Base-by-base conservation (phyloP, 2,888 invertebrate species). In the Pachymerium ferrugineum region DNA sequence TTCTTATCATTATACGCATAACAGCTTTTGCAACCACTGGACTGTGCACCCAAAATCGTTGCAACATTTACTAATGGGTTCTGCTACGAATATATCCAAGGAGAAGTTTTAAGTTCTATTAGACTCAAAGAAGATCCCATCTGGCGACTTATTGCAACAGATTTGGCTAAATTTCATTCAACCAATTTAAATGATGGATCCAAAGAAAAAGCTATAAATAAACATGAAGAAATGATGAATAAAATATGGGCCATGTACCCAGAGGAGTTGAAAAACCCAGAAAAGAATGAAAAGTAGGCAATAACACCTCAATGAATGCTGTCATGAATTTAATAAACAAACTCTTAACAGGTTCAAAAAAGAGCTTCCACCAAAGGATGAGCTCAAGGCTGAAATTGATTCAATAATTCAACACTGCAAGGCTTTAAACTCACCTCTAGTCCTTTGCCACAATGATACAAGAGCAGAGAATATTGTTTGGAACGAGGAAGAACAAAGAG, bases 391-490 rank as follows among this genome's bases (percentile, higher is more conserved):
- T 3, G 71, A 71, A 22, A 38, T 71, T 19, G 38, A 19, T 12
- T 22, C 35, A 10, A 19, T 38, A 3, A 3, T 35, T 19, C 19
- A 19, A 10, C 22, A 33, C 8, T 33, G 28, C 8, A 33, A 38
- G 25, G 38, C 33, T 14, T 28, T 38, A 33, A 38, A 71, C 35
- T 71, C 71, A 12, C 71, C 71, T 3, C 22, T 35, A n/a, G 71
- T 71, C 12, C 25, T 71, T 3, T 33, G 35, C 19, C 71, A 71
- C 25, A 71, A 33, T 38, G 71, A 71, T 25, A 71, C 38, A 1
- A 33, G 71, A 38, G 35, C 33, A 35, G 71, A 71, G 35, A 71
- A 71, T 14, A 71, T 71, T 38, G 35, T 71, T 38, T 71, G 35
- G 19, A 33, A 71, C 3, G 22, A 33, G 22, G 38, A 38, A 33